Evolutionary conservation across 2,797 vertebrate genomes (phyloP), one percentile per base, ranked within the genome.

Genomic region (Coilia nasus): DNA sequence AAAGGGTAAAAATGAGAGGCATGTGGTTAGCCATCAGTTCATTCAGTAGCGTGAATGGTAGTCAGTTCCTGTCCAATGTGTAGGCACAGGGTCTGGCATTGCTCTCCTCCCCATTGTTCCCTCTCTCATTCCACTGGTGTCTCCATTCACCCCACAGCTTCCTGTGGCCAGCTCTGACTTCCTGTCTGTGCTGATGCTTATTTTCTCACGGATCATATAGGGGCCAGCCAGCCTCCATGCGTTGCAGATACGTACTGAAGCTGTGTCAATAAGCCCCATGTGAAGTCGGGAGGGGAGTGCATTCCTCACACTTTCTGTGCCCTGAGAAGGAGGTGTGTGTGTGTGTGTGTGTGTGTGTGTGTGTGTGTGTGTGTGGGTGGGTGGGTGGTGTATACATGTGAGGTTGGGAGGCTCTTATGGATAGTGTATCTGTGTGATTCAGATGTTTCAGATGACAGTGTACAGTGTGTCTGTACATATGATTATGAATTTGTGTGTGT

Each of bases 301-400:
- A 64, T 64, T 64, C 23, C 62, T 28, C 23, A 23, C 23, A 12
- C 23, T 64, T 64, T 23, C 62, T 64, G 62, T 64, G 12, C 62
- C 25, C 23, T 64, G 62, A 64, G n/a, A 64, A 23, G 14, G 62
- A 11, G 11, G 10, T 25, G 60, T 62, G 59, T 23, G 59, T 7
- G 59, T n/a, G 59, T 7, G 59, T 62, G 59, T 23, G 59, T 62
- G 59, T 85, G 78, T 25, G 62, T 62, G 59, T 23, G 59, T 7
- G 59, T n/a, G 59, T 7, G 59, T 62, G 59, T 23, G 59, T 62
- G 59, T 85, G 78, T 25, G 62, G 25, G 35, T 12, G 19, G 44
- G 62, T 83, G 82, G 46, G 41, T 83, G 50, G 62, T 87, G 59
- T 41, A 41, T 41, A 41, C 35, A 41, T 41, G 35, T 41, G 35